Percentiles rank a stretch among this genome's conserved stretches.
Evolutionary conservation across 2,113 vertebrate genomes (phyloP).

Genomic region (Neotoma lepida): DNA sequence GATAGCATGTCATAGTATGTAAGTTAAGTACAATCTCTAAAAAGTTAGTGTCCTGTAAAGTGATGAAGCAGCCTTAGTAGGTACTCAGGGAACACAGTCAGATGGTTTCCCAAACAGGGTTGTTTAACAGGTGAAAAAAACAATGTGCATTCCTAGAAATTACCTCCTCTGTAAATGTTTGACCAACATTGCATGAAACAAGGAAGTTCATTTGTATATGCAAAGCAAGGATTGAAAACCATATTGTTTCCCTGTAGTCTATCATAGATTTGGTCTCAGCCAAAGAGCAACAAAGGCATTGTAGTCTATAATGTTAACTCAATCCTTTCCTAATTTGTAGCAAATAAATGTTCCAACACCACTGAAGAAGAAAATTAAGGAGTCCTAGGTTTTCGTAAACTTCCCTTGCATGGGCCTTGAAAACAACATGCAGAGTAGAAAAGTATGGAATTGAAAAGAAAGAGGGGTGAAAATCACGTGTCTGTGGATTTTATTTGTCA

Average conservation of each 20-base stretch:
- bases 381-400: not conserved
- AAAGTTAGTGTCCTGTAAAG: slow-evolving; percentile 11
- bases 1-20: not conserved
- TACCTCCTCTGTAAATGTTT: slow-evolving; percentile 7
- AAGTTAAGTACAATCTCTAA: not conserved
- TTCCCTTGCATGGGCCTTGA: not conserved
- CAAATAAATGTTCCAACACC: slow-evolving; percentile 37
- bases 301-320: not conserved
- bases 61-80: not conserved
- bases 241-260: not conserved
- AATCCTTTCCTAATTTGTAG: slow-evolving; percentile 9
- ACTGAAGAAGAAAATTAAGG: not conserved
- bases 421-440: not conserved
- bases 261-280: not conserved
- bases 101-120: not conserved
- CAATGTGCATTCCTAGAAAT: not conserved
- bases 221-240: not conserved
- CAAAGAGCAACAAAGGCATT: not conserved
- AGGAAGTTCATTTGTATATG: not conserved
- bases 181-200: not conserved
- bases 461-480: not conserved
- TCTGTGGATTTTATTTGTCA: not conserved
- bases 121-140: not conserved
- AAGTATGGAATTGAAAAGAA: not conserved
- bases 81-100: not conserved